These are phyloP conservation scores for Leptopilina boulardi DNA, from an alignment of 1,140 invertebrate species.

Conservation along the genomic window DNA sequence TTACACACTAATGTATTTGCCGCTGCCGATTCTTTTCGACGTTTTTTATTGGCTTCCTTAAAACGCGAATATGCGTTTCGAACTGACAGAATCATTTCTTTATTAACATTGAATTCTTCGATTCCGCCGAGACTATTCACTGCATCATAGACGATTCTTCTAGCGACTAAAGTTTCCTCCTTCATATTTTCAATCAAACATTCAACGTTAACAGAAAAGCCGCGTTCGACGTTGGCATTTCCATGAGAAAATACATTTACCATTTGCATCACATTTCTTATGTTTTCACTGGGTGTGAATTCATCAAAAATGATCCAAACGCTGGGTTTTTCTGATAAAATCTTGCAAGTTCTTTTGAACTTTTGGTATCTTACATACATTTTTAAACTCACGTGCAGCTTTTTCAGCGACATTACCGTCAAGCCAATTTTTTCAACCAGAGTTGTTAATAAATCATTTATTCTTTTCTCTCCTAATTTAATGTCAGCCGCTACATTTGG, in stretches of 20 bases:
- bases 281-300: conserved; percentile 33
- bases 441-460: conserved; percentile 40
- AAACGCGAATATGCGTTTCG: conserved; percentile 33
- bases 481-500: conserved; percentile 23
- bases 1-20: not conserved
- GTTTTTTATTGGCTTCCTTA: conserved; percentile 9
- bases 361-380: conserved; percentile 25
- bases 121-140: conserved; percentile 30
- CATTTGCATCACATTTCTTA: conserved; percentile 39
- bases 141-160: not conserved
- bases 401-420: conserved; percentile 39
- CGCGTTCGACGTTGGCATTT: conserved; percentile 37
- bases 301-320: conserved; percentile 41
- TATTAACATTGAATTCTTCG: conserved; percentile 29
- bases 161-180: conserved; percentile 34
- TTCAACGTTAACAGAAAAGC: conserved; percentile 41
- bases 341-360: conserved; percentile 37
- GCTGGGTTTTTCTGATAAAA: conserved; percentile 4
- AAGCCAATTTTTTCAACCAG: conserved; percentile 40
- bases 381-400: conserved; percentile 42
- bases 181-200: conserved; percentile 42
- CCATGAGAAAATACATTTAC: conserved; percentile 40
- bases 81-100: conserved; percentile 16
- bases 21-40: conserved; percentile 3
- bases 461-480: conserved; percentile 38